These are phyloP conservation scores for Sylvilagus bachmani DNA, from an alignment of 2,113 vertebrate genomes.

Conservation along the genomic window DNA sequence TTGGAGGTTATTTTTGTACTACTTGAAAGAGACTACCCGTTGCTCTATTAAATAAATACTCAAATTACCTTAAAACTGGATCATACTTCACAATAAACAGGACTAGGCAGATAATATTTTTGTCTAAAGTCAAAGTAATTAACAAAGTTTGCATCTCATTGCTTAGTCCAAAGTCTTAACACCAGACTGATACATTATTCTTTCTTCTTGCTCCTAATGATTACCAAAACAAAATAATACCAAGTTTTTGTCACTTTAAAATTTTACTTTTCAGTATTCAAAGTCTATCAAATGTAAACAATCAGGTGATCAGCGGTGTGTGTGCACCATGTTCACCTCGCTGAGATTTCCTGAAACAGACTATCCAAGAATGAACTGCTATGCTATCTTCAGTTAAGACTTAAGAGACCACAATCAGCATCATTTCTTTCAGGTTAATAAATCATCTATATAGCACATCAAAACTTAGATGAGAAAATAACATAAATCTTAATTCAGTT, in stretches of 20 bases:
- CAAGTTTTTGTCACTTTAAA: conserved; percentile 16
- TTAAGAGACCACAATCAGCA: conserved; percentile 1
- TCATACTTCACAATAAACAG: background rate
- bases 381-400: conserved; percentile 10
- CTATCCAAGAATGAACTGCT: conserved; percentile 29
- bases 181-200: background rate
- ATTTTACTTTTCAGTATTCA: conserved; percentile 50
- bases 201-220: conserved; percentile 10
- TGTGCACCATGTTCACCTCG: background rate
- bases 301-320: conserved; percentile 21
- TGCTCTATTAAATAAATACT: background rate
- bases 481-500: conserved; percentile 39
- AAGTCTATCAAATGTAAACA: conserved; percentile 41
- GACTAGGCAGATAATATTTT: background rate
- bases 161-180: background rate
- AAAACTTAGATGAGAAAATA: conserved; percentile 32
- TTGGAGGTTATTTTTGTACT: background rate
- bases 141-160: conserved; percentile 26
- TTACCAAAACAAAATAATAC: background rate
- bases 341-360: background rate
- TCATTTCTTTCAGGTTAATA: conserved; percentile 28
- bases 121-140: conserved; percentile 26
- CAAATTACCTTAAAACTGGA: background rate
- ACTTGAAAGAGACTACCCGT: conserved; percentile 13
- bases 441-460: background rate